Percentiles rank a stretch among this genome's conserved stretches.
These are phyloP conservation scores for Scaeva pyrastri DNA, from an alignment of 2,888 invertebrate species.

Conservation along the genomic window DNA sequence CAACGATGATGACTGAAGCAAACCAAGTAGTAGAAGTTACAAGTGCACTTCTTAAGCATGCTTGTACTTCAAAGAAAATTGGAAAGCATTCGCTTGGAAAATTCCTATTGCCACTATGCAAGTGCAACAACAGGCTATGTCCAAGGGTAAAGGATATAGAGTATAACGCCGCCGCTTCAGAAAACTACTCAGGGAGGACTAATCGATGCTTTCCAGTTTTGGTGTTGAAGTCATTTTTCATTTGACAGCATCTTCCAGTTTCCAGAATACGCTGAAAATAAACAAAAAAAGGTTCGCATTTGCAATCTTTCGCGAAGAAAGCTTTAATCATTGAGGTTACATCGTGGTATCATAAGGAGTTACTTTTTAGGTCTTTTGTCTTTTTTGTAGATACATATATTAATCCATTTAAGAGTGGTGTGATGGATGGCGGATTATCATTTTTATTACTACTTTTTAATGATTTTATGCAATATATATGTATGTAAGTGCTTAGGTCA, in stretches of 20 bases:
- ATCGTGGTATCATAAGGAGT: too few species aligned
- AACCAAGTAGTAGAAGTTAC: conserved; percentile 57
- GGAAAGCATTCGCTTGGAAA: conserved; percentile 73
- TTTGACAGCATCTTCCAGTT: conserved; percentile 23
- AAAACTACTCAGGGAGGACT: conserved; percentile 52
- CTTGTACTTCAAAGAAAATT: conserved; percentile 74
- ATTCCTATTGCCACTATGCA: conserved; percentile 68
- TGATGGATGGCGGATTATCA: too few species aligned
- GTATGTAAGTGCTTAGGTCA: too few species aligned
- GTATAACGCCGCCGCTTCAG: conserved; percentile 40
- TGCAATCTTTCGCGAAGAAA: neutral
- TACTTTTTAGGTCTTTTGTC: neutral
- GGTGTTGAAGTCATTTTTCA: conserved; percentile 68
- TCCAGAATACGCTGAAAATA: conserved; percentile 5
- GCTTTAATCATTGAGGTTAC: conserved; percentile 1
- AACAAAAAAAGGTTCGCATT: neutral
- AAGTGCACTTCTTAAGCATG: conserved; percentile 57
- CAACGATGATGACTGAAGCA: conserved; percentile 63
- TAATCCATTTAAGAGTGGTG: neutral
- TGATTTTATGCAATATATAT: too few species aligned
- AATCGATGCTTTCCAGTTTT: conserved; percentile 68
- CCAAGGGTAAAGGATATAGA: conserved; percentile 37
- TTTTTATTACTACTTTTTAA: too few species aligned
- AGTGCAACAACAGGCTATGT: conserved; percentile 48
- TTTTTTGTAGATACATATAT: neutral